Conservation (phyloP, 2,888 invertebrate genomes). For the Hartigia nigra region DNA sequence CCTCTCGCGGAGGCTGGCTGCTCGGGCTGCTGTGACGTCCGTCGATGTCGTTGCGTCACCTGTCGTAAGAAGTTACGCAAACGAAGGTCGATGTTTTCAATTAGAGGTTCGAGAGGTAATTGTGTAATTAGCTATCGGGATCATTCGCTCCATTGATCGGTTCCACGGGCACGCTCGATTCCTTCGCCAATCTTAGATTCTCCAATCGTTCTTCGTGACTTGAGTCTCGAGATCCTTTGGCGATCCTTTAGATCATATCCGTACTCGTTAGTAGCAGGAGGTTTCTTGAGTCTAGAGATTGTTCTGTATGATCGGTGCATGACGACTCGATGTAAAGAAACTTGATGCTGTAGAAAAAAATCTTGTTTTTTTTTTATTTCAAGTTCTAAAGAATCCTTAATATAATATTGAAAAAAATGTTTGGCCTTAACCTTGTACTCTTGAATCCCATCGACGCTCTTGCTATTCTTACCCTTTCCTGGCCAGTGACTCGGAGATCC, state of each 20-base stretch:
- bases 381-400: not conserved
- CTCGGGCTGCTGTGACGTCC: not conserved
- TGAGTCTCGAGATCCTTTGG: not conserved
- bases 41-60: not conserved
- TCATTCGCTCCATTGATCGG: constrained; percentile 19
- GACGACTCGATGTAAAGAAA: not conserved
- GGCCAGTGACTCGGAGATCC: not conserved
- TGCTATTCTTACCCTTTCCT: not conserved
- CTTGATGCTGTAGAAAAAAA: not conserved
- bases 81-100: constrained; percentile 27
- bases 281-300: not conserved
- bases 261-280: not conserved
- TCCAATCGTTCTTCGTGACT: not conserved
- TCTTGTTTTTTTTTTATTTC: not conserved
- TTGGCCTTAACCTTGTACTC: not conserved
- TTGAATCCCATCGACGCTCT: not conserved
- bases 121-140: constrained; percentile 24
- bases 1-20: not conserved
- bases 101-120: constrained; percentile 20
- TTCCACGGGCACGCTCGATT: constrained; percentile 2
- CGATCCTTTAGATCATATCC: not conserved
- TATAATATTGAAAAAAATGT: not conserved
- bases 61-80: constrained; percentile 1
- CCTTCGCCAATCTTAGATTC: not conserved
- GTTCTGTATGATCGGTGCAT: not conserved